Base-by-base conservation (phyloP, 2,797 vertebrate species). In the Eremophila alpestris region DNA sequence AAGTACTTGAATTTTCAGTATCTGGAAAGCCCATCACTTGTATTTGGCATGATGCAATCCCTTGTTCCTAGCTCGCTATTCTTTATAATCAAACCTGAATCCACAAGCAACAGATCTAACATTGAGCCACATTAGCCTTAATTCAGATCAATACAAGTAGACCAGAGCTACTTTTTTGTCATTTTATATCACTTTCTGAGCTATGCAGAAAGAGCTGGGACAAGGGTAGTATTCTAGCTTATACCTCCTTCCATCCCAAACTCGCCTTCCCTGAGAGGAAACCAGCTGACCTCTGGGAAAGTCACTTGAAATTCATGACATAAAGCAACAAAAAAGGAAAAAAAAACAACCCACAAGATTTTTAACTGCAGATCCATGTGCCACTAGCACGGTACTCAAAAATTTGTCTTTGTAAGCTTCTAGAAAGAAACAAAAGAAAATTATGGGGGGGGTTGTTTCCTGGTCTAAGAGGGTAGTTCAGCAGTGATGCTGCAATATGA, bases 371-470 rank as follows among this genome's bases (percentile, higher is more conserved):
- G 29, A 71, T 5, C 3, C 7, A 17, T 17, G 27, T 70, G 16
- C 18, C 32, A 59, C 58, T 40, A 69, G 4, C 18, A 19, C 0
- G 0, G 18, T 11, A 64, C 5, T 46, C 17, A 10, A 45, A 5
- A 21, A 52, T 81, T 56, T 65, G 56, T n/a, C 32, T 48, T 36
- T 40, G 14, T 13, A 51, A 27, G 17, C 16, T 59, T 58, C 13
- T 49, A 84, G 63, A 68, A 90, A 54, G 26, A 36, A 90, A 48
- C 2, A 54, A 88, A 90, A 41, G 3, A 48, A 60, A 73, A 22
- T 5, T 5, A 48, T 24, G 27, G 8, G 49, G 5, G 5, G 2
- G 4, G 23, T 60, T 71, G 11, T 58, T 77, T 67, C 49, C 58
- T 71, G 45, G 16, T 7, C 55, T 36, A 34, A 74, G 20, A 67